Base-by-base conservation (phyloP, 1,140 invertebrate species). In the Solen grandis region DNA sequence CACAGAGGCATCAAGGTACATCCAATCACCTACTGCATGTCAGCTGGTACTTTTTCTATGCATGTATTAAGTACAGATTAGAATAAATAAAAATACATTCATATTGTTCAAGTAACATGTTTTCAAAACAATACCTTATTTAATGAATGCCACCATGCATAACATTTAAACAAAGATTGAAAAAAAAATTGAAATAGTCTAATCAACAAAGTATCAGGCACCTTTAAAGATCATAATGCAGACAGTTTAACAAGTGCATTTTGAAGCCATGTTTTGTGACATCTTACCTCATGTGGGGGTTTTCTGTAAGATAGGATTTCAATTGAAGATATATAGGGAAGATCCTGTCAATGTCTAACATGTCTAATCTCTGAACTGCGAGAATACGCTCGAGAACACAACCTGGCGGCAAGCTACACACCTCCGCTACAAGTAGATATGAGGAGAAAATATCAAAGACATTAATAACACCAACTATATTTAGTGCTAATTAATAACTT, bases 341-440 rank as follows among this genome's bases (percentile, higher is more conserved):
- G 5, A 91, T 77, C 4, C 78, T 84, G 59, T 90, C 87, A 55
- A 91, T 88, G 66, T 90, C 89, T 25, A 88, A 59, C 35, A 82
- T 84, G 72, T 91, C 90, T 46, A 90, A 70, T 35, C 75, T 52
- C 73, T 91, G 90, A 3, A 86, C 68, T 31, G 73, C 68, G 14
- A 85, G 82, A 13, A 91, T 86, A 36, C 85, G 75, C 55, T 89
- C 88, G 54, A 91, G 54, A 52, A 91, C 87, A 85, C 87, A 88
- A 59, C 85, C 85, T 22, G 60, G 62, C 13, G 86, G 84, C 19
- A 88, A 66, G 27, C 69, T 69, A 60, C 78, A 31, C 36, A 57
- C 60, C 31, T 65, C 63, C 72, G 57, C 84, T 85, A 75, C 14
- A 84, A 60, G 14, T 14, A 54, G 22, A 27, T 25, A 35, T 52